Base-by-base conservation (phyloP, 2,113 vertebrate genomes). In the Willisornis vidua region DNA sequence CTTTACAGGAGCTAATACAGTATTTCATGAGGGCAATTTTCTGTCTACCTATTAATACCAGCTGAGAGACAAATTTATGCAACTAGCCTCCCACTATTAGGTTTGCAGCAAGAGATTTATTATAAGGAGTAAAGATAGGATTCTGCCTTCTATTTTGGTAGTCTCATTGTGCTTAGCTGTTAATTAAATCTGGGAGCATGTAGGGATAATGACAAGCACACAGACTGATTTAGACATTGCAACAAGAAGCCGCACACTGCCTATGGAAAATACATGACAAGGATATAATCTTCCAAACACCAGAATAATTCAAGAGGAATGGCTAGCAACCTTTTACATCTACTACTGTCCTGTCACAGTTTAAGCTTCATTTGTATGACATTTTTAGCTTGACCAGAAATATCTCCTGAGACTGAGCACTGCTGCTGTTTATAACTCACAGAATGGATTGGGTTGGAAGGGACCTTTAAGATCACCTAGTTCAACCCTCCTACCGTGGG, bases 131-230 rank as follows among this genome's bases (percentile, higher is more conserved):
- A 94, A 92, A 97, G 82, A 93, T 66, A 89, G 92, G 86, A 95
- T 94, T 93, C 70, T 89, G 73, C 76, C 28, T 93, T 94, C 79
- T 95, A 85, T 90, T 95, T 96, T 81, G 61, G 93, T 90, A 90
- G 61, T 61, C 85, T 93, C 29, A 8, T 79, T 70, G 61, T 81
- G 37, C 85, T 92, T 81, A 95, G 88, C 77, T 94, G 76, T 89
- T 96, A 91, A 95, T 96, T 95, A 96, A 96, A 90, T 94, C 80
- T 85, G 79, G 81, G 92, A 94, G 86, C 79, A 92, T 1, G 2
- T 16, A 74, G 57, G 92, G 94, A 92, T 88, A 97, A 94, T 0
- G 10, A 71, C 33, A 70, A 91, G 48, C 18, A 45, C 61, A 51
- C n/a, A 92, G 75, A 77, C 59, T 81, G 24, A 88, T 87, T 94